phyloP scores from a whole-genome alignment of 2,113 vertebrate genomes.

The Lamprotornis superbus region DNA sequence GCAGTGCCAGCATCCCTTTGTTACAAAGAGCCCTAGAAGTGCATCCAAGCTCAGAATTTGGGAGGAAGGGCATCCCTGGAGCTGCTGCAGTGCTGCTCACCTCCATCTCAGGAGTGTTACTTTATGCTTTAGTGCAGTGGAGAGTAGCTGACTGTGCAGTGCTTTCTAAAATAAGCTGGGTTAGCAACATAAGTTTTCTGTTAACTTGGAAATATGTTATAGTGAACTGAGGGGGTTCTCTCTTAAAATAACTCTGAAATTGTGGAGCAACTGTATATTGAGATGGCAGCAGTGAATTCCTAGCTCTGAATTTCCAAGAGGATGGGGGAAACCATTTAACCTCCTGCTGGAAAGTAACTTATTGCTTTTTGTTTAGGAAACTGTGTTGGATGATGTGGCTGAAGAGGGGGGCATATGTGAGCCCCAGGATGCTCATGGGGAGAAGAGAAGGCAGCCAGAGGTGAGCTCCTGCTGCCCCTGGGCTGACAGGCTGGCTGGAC shows the following conservation, averaged over 20 bases:
- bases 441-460: not conserved
- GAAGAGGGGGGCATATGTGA: not conserved
- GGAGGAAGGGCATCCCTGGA: not conserved
- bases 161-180: slow-evolving; percentile 5
- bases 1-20: not conserved
- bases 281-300: not conserved
- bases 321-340: not conserved
- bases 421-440: not conserved
- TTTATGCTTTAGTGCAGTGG: not conserved
- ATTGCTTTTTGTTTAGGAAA: slow-evolving; percentile 63
- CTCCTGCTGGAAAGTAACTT: not conserved
- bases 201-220: slow-evolving; percentile 4
- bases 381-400: slow-evolving; percentile 48
- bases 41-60: not conserved
- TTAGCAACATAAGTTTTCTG: slow-evolving; percentile 19
- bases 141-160: not conserved
- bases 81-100: not conserved
- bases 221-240: not conserved
- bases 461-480: not conserved
- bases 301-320: not conserved
- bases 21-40: not conserved
- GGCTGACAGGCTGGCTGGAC: not conserved
- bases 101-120: not conserved
- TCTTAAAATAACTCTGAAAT: not conserved
- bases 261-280: not conserved